Evolutionary conservation across 2,797 vertebrate species (phyloP).

Genomic region (Pitangus sulphuratus): DNA sequence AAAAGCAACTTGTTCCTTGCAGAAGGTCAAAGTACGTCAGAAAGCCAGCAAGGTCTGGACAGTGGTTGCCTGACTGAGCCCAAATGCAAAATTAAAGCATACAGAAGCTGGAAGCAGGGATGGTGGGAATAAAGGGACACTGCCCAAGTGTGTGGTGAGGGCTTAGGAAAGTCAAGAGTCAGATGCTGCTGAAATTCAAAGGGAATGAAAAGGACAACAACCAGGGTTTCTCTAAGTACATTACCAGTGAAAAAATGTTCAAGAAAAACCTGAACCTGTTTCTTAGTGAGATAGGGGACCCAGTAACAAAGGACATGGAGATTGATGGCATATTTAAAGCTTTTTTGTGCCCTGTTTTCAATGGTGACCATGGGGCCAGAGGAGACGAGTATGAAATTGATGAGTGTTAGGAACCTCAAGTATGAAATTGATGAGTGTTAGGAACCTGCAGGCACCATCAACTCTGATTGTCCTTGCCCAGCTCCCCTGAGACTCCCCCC

Average conservation of each 20-base stretch:
- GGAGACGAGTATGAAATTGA: rapidly evolving
- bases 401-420: neutral
- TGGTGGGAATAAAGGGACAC: neutral
- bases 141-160: rapidly evolving
- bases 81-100: neutral
- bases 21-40: neutral
- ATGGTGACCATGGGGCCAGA: neutral
- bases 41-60: neutral
- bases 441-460: neutral
- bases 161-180: neutral
- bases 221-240: rapidly evolving
- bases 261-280: neutral
- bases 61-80: neutral
- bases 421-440: neutral
- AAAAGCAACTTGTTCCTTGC: neutral
- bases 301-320: rapidly evolving
- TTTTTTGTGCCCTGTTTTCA: neutral
- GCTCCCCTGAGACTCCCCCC: rapidly evolving
- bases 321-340: rapidly evolving
- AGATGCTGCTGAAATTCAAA: neutral
- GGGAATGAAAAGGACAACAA: neutral
- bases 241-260: neutral
- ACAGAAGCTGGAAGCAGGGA: neutral
- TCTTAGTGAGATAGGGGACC: rapidly evolving
- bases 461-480: neutral